Base-by-base conservation (phyloP, 1,140 invertebrate genomes). In the Scylla paramamosain region DNA sequence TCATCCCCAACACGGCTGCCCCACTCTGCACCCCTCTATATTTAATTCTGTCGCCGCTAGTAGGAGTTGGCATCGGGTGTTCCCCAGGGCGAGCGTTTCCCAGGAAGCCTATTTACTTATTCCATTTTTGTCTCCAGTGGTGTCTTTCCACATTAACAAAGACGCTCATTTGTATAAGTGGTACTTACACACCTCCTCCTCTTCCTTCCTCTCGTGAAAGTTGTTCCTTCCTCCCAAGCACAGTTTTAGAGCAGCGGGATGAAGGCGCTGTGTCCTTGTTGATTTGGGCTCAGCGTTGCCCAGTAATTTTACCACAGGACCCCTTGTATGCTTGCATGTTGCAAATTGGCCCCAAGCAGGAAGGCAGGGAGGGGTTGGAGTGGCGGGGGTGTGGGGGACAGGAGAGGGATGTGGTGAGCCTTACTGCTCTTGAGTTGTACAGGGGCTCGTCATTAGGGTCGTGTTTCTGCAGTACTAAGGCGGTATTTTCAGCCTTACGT, bases 401-500 rank as follows among this genome's bases (percentile, higher is more conserved):
- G 46, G 3, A 77, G 29, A 4, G 67, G 25, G 90, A 46, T 91
- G 29, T 16, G 12, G 59, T 91, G 90, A 77, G 59, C 90, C 31
- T 32, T 91, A 7, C 2, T 20, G 29, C 20, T 91, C 48, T 6
- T 91, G 25, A n/a, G 16, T 77, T n/a, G 20, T 67, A 16, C 59
- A 67, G 20, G 67, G 48, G 29, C 3, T n/a, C 25, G 83, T 93
- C 92, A 31, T 87, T 45, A 86, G 86, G 92, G 92, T 25, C 92
- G 92, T 52, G 84, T 86, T 86, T 59, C 45, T n/a, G 82, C 52
- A 93, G 92, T 45, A 87, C 31, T 0, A 29, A 31, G 29, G 29
- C 48, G 28, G 83, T 87, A 52, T 52, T 93, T 48, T 93, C 4
- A 93, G 83, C 92, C 82, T 87, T 93, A 83, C 52, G 46, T 84